Base-by-base conservation (phyloP, 1,140 invertebrate species). In the Leptopilina clavipes region DNA sequence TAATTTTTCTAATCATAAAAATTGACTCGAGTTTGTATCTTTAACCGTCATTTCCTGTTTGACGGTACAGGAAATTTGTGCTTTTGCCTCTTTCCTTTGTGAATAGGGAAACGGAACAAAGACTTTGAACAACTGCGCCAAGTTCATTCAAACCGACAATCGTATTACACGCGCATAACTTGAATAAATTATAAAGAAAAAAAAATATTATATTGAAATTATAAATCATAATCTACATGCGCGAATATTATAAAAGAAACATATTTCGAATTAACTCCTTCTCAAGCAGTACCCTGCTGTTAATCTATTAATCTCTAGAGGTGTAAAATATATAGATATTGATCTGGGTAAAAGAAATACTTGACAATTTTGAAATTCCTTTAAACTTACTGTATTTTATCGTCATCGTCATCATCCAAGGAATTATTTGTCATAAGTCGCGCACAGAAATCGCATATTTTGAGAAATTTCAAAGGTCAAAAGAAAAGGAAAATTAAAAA, bases 81-180 rank as follows among this genome's bases (percentile, higher is more conserved):
- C 65, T 82, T n/a, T 74, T 80, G 81, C 83, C 75, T 80, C 79
- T 1, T 31, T 31, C 81, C 78, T 79, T 75, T 77, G 81, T 82
- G 80, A 84, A 85, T 74, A 72, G 54, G 77, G 79, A 85, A 83
- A 81, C 81, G 81, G 83, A 77, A 85, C 83, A 82, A 85, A 83
- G 85, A 80, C 83, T 77, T n/a, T 80, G 37, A 81, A 85, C 71
- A 71, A 44, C 75, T 70, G 19, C 17, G 52, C 14, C 59, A 31
- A 65, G 25, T 65, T 65, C 59, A 65, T 65, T 65, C 59, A 12
- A 65, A 31, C 25, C 59, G n/a, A 65, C 25, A 65, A 65, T n/a
- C 25, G 19, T 22, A 1, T 11, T 14, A 11, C 48, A 54, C 10
- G 45, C 12, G 6, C 14, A 8, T 52, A 52, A 52, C n/a, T 17